Evolutionary conservation across 2,797 vertebrate genomes (phyloP), one percentile per base, ranked within the genome.

Genomic region (Glossophaga mutica): DNA sequence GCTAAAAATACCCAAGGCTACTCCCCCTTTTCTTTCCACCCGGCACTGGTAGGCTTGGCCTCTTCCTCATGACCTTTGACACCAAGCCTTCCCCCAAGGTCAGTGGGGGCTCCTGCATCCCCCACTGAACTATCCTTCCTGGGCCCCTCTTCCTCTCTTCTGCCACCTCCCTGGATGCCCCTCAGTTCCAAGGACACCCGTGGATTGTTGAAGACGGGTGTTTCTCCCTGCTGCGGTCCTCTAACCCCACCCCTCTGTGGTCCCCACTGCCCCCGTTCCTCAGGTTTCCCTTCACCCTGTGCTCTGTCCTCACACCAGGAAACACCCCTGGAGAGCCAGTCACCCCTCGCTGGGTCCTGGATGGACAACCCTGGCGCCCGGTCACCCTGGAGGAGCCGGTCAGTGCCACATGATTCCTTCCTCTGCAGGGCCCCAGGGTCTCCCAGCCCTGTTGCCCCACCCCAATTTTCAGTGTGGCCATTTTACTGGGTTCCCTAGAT

Each of bases 311-410:
- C 62, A 59, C 44, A 24, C 52, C 50, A 97, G 97, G 81, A 93
- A 52, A 50, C 24, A n/a, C 8, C 76, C 39, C 15, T 29, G 97
- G 96, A 96, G 91, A 97, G 73, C 73, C 85, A 29, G 94, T 95
- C 37, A 96, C 85, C 44, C 94, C 87, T n/a, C 71, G 44, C 57
- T 96, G 97, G 97, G 65, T 95, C 48, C 89, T 86, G 87, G 95
- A 95, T 78, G 97, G 93, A 50, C 67, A 0, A n/a, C 37, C 42
- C 42, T 32, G 76, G 74, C 65, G 0, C 15, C 2, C 0, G 9
- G 76, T 92, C 93, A 83, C 83, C 73, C 42, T 44, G 76, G 65
- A 94, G n/a, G 94, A 97, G 81, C 90, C 7, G 95, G 97, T 98
- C 81, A 97, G 97, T 96, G 83, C 32, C 34, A 26, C 2, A 2